Percentiles rank a stretch among this genome's conserved stretches.
phyloP scores from a whole-genome alignment of 2,797 vertebrate genomes.

The Chrosomus eos region DNA sequence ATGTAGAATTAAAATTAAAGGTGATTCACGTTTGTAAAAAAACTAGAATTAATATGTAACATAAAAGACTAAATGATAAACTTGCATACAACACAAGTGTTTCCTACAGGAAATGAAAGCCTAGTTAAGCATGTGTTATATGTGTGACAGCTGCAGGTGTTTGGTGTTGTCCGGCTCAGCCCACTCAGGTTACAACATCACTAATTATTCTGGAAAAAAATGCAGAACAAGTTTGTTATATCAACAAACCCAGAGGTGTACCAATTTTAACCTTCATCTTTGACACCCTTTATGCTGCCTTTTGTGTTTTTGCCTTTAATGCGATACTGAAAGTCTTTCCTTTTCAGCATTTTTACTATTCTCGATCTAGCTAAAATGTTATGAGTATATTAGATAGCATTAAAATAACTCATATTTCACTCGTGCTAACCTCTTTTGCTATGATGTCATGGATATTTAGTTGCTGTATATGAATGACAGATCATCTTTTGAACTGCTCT shows the following conservation, averaged over 20 bases:
- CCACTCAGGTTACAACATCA: neutral
- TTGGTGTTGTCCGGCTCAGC: neutral
- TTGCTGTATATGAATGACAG: neutral
- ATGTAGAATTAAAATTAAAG: too few species aligned
- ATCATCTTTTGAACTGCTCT: neutral
- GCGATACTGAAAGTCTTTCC: neutral
- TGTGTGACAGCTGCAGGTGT: neutral
- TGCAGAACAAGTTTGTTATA: neutral
- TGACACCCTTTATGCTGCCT: neutral
- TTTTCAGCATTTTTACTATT: neutral
- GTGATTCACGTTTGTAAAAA: too few species aligned
- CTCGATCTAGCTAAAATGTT: neutral
- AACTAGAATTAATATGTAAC: too few species aligned
- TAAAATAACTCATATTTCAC: neutral
- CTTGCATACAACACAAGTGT: neutral
- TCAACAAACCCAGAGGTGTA: constrained; percentile 25
- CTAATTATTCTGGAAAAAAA: constrained; percentile 26
- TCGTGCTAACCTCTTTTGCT: neutral
- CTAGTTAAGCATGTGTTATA: neutral
- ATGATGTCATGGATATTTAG: neutral
- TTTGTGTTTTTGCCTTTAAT: neutral
- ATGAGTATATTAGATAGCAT: neutral
- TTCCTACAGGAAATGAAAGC: neutral
- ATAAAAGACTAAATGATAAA: too few species aligned
- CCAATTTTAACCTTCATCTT: constrained; percentile 2